Percentiles rank a stretch among this genome's conserved stretches.
Conservation (phyloP, 2,797 vertebrate genomes). For the Karalla daura region DNA sequence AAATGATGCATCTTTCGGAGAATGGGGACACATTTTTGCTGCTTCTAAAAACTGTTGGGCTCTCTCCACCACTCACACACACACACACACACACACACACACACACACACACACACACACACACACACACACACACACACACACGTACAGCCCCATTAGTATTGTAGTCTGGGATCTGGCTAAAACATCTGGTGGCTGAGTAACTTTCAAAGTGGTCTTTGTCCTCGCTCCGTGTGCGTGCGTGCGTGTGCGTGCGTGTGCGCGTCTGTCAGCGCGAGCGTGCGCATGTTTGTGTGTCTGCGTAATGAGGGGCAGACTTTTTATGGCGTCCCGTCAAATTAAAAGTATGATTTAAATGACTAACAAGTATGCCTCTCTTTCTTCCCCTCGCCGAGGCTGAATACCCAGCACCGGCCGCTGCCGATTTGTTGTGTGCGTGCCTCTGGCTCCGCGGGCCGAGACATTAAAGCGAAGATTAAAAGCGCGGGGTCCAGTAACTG, state of each 20-base stretch:
- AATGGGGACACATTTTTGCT: conserved; percentile 19
- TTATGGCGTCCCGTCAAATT: conserved; percentile 77
- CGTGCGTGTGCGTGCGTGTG: conserved; percentile 47
- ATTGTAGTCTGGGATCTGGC: conserved; percentile 77
- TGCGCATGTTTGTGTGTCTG: conserved; percentile 40
- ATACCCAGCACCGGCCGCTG: conserved; percentile 34
- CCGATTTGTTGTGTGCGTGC: conserved; percentile 4
- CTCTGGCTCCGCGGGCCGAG: conserved; percentile 22
- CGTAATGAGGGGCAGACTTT: conserved; percentile 73
- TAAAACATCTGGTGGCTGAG: conserved; percentile 81
- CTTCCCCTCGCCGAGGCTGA: conserved; percentile 41
- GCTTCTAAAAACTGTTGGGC: conserved; percentile 36
- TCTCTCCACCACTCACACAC: not conserved
- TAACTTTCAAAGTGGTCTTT: conserved; percentile 81
- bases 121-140: conserved; percentile 9
- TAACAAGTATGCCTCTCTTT: conserved; percentile 43
- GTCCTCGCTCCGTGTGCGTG: conserved; percentile 64
- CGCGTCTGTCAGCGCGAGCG: conserved; percentile 8
- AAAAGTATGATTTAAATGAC: conserved; percentile 77
- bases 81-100: conserved; percentile 12
- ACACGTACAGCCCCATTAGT: conserved; percentile 62
- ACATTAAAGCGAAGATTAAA: conserved; percentile 33
- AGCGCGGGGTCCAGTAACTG: conserved; percentile 19
- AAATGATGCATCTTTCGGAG: conserved; percentile 26
- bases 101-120: conserved; percentile 24